Conservation (phyloP, 1,140 invertebrate species). For the Papilio polytes region DNA sequence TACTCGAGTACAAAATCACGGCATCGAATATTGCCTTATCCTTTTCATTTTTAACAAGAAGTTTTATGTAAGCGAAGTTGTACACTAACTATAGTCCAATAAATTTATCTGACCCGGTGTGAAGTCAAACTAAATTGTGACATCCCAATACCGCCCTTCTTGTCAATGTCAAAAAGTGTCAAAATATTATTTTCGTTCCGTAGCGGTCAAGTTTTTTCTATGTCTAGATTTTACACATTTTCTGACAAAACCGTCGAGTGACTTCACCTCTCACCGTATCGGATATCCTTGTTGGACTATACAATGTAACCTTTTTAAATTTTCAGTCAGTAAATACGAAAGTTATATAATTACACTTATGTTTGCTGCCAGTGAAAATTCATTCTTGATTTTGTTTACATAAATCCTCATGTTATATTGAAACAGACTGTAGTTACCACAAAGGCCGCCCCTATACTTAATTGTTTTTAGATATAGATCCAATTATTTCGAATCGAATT, state of each 20-base stretch:
- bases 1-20: slow-evolving; percentile 33
- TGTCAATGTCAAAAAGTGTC: too few species aligned
- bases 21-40: slow-evolving; percentile 32
- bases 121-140: too few species aligned
- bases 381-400: not conserved
- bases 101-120: not conserved
- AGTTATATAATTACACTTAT: too few species aligned
- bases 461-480: slow-evolving; percentile 33
- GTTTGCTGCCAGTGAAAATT: not conserved
- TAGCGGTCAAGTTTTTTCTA: too few species aligned
- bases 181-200: too few species aligned
- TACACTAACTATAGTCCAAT: not conserved
- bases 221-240: too few species aligned
- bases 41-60: not conserved
- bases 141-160: too few species aligned
- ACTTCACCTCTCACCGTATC: too few species aligned
- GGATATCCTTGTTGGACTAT: too few species aligned
- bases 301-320: too few species aligned
- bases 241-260: too few species aligned
- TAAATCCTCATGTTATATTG: not conserved
- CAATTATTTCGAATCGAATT: slow-evolving; percentile 38
- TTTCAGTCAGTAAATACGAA: too few species aligned
- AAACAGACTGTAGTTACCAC: slow-evolving; percentile 35
- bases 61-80: not conserved
- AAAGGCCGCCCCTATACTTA: slow-evolving; percentile 40